phyloP scores from a whole-genome alignment of 2,797 vertebrate genomes.

The Chanos chanos region DNA sequence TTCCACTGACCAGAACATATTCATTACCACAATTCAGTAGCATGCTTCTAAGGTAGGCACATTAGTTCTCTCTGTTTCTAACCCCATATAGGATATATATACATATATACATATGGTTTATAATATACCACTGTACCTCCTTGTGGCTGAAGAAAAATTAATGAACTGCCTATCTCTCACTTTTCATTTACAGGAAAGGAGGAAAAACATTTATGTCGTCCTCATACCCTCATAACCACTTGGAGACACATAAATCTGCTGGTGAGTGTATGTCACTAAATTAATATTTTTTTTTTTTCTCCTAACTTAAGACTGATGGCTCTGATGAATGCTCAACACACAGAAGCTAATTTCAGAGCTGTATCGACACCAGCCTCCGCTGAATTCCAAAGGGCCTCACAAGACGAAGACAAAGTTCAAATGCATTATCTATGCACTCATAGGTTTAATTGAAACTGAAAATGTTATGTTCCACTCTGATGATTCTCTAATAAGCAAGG shows the following conservation, averaged over 20 bases:
- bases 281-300: no score
- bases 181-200: conserved; percentile 22
- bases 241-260: conserved; percentile 23
- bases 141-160: conserved; percentile 19
- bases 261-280: conserved; percentile 25
- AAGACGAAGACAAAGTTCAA: conserved; percentile 48
- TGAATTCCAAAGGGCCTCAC: conserved; percentile 50
- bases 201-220: conserved; percentile 12
- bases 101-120: not conserved
- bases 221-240: conserved; percentile 3
- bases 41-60: no score
- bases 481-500: conserved; percentile 67
- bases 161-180: not conserved
- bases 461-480: conserved; percentile 76
- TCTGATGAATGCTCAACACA: conserved; percentile 36
- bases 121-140: conserved; percentile 15
- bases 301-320: conserved; percentile 35
- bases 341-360: conserved; percentile 39
- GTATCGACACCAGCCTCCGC: conserved; percentile 50
- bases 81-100: no score
- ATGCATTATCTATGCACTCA: conserved; percentile 69
- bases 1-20: no score
- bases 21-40: no score
- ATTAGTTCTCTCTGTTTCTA: no score
- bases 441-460: conserved; percentile 79